phyloP scores from a whole-genome alignment of 2,797 vertebrate genomes.

The Acanthopagrus latus region DNA sequence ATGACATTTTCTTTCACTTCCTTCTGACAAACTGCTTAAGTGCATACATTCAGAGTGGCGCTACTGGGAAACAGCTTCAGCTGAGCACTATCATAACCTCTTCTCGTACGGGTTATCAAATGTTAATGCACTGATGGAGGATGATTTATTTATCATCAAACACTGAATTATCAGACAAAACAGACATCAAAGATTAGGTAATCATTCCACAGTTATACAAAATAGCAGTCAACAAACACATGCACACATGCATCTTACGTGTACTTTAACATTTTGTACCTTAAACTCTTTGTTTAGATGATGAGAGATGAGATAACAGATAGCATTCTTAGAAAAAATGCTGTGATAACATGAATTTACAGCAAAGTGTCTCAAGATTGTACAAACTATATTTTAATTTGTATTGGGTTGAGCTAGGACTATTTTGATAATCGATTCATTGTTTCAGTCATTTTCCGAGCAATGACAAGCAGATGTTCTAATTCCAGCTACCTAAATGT shows the following conservation, averaged over 20 bases:
- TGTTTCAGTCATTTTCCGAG: too few species aligned
- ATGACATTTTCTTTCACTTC: conserved; percentile 8
- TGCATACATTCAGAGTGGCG: not conserved
- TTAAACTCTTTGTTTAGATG: not conserved
- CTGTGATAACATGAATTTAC: not conserved
- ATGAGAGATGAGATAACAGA: not conserved
- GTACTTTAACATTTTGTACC: not conserved
- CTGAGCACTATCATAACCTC: not conserved
- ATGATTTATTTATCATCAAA: not conserved
- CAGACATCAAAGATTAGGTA: not conserved
- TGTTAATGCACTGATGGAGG: not conserved
- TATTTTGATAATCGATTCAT: too few species aligned
- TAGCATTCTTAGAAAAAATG: not conserved
- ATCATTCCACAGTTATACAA: not conserved
- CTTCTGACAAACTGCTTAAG: not conserved
- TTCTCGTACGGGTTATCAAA: not conserved
- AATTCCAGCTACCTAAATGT: too few species aligned
- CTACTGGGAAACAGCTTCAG: not conserved
- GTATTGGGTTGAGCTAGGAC: too few species aligned
- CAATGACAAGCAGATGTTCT: too few species aligned
- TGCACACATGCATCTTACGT: too few species aligned
- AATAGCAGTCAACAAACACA: not conserved
- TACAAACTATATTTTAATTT: not conserved
- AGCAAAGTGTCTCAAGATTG: not conserved
- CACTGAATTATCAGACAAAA: not conserved